These are phyloP conservation scores for Teleogryllus occipitalis DNA, from an alignment of 1,140 invertebrate species.

Conservation along the genomic window DNA sequence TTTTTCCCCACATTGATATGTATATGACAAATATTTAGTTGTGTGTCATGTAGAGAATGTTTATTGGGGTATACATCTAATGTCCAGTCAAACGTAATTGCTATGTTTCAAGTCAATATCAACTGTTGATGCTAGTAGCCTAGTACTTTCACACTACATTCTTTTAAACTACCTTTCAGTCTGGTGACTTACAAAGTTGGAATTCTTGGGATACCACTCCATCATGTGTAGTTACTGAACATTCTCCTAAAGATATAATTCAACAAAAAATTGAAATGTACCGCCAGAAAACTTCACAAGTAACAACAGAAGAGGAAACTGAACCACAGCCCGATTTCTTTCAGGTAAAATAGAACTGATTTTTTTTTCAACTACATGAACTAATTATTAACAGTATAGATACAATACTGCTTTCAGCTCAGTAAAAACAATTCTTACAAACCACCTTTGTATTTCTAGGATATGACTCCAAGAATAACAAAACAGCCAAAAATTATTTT, in stretches of 20 bases:
- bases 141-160: no score
- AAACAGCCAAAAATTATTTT: conserved; percentile 42
- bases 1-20: no score
- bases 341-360: conserved; percentile 30
- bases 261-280: conserved; percentile 48
- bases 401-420: no score
- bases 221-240: conserved; percentile 28
- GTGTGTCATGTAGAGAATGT: no score
- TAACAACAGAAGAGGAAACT: conserved; percentile 27
- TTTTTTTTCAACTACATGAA: not conserved
- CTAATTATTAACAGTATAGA: not conserved
- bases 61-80: no score
- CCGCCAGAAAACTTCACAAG: conserved; percentile 35
- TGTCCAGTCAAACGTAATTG: no score
- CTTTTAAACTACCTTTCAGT: not conserved
- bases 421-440: not conserved
- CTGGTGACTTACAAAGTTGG: conserved; percentile 35
- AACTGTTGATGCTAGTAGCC: no score
- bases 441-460: conserved; percentile 26
- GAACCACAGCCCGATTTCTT: conserved; percentile 40
- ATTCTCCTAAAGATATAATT: conserved; percentile 35
- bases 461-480: conserved; percentile 47
- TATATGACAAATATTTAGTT: no score
- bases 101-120: no score
- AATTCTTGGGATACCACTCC: conserved; percentile 39